phyloP scores from a whole-genome alignment of 2,797 vertebrate genomes.

The Leuciscus waleckii region DNA sequence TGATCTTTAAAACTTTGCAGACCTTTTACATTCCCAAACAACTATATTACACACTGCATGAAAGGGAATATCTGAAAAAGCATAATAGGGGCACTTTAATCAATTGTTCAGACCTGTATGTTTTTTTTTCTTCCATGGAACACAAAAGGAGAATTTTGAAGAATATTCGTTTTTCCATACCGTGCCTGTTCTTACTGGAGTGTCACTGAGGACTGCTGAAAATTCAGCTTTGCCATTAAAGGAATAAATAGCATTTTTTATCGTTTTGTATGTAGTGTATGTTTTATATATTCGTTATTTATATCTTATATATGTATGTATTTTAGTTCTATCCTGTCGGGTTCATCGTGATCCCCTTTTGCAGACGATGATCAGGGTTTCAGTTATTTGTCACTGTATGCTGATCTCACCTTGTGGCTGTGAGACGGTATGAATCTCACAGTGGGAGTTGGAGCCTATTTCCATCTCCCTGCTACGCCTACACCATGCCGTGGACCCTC shows the following conservation, averaged over 20 bases:
- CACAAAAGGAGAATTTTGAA: neutral
- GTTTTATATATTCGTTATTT: neutral
- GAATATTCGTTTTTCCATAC: neutral
- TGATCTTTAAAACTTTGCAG: neutral
- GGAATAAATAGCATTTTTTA: too few species aligned
- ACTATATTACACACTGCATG: neutral
- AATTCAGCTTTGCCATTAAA: too few species aligned
- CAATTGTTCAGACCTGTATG: neutral
- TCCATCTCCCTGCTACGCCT: constrained; percentile 56
- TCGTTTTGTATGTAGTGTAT: neutral
- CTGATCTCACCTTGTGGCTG: constrained; percentile 31
- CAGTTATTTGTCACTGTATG: constrained; percentile 13
- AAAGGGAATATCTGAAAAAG: neutral
- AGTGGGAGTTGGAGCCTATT: constrained; percentile 59
- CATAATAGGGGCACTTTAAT: neutral
- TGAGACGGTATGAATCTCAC: constrained; percentile 37
- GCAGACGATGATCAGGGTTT: neutral
- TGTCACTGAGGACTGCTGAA: too few species aligned
- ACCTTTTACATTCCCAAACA: neutral
- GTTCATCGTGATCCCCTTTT: neutral
- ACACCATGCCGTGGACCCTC: constrained; percentile 43
- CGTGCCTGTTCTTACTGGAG: neutral
- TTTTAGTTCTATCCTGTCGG: neutral
- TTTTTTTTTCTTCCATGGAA: neutral
- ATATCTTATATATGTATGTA: neutral